Base-by-base conservation (phyloP, 2,113 vertebrate species). In the Platycercus adscitus region DNA sequence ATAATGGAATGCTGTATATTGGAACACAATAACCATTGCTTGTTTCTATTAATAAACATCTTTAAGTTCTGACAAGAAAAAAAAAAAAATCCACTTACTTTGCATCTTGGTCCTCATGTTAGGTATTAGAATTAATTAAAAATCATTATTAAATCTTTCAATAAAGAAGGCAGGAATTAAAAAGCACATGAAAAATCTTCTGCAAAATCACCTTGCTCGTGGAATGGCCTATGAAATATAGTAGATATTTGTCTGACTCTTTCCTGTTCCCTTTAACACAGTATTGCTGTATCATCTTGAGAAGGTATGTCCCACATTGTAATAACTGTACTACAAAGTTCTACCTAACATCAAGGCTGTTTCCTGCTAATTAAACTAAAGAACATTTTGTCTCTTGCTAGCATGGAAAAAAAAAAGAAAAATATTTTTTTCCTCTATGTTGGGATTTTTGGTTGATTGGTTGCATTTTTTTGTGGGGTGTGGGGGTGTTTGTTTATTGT, bases 181-280 rank as follows among this genome's bases (percentile, higher is more conserved):
- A 71, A 10, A 70, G 1, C 0, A 0, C 1, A 50, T 64, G 0
- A 1, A 82, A 72, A 4, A 46, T 79, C 26, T 53, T 64, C 43
- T 70, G 17, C 2, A 72, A 68, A 94, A 81, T 17, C 12, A 28
- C 2, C 0, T 13, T 50, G 2, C 4, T 55, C 6, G 15, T 50
- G 17, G 15, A 83, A 46, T 0, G 0, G 20, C 50, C 6, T 77
- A 23, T 5, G 5, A n/a, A 12, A 39, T 13, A n/a, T 7, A 3
- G 9, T 16, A 49, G 11, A 8, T 39, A n/a, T 23, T 76, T 58
- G 4, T n/a, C 52, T 86, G 14, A 68, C 49, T 46, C 17, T 71
- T 68, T 68, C 8, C 28, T 53, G 3, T 53, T 82, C 1, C 1
- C 16, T 49, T 76, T 70, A 37, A 41, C 65, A n/a, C 10, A 41